Evolutionary conservation across 1,140 invertebrate species (phyloP).

Genomic region (Bombus polaris): DNA sequence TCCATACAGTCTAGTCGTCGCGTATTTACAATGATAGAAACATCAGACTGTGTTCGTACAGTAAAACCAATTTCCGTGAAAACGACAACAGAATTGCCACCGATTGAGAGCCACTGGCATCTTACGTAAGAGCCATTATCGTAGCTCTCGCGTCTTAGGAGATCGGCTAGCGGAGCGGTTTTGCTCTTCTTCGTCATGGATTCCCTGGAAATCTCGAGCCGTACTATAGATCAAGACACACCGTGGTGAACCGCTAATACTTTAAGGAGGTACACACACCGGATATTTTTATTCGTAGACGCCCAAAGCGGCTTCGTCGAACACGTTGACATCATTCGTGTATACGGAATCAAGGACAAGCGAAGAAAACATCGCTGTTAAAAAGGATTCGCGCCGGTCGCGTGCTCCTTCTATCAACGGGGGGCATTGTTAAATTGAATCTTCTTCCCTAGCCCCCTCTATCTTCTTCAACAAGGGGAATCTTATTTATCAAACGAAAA

Average conservation of each 20-base stretch:
- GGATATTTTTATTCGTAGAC: slow-evolving; percentile 59
- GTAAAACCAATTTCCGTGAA: slow-evolving; percentile 1
- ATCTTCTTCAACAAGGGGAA: background rate
- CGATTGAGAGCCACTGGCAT: slow-evolving; percentile 22
- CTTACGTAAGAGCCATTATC: slow-evolving; percentile 58
- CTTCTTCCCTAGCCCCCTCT: background rate
- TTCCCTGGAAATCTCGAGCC: slow-evolving; percentile 48
- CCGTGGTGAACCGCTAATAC: slow-evolving; percentile 38
- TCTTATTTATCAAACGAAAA: background rate
- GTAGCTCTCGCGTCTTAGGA: slow-evolving; percentile 29
- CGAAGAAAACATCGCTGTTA: slow-evolving; percentile 46
- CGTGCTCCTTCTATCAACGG: background rate
- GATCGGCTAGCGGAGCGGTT: slow-evolving; percentile 37
- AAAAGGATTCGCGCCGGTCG: slow-evolving; percentile 20
- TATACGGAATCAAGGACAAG: slow-evolving; percentile 52
- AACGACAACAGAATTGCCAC: background rate
- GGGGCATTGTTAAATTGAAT: background rate
- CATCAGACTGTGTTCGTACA: background rate
- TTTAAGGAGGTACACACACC: slow-evolving; percentile 31
- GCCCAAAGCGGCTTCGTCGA: slow-evolving; percentile 28
- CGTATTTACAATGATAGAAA: background rate
- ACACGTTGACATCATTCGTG: slow-evolving; percentile 60
- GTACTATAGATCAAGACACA: background rate
- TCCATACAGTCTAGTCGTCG: background rate
- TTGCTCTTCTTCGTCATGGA: slow-evolving; percentile 8